Conservation (phyloP, 92 coral and sea anemone genomes). For the Actinernus sp. region DNA sequence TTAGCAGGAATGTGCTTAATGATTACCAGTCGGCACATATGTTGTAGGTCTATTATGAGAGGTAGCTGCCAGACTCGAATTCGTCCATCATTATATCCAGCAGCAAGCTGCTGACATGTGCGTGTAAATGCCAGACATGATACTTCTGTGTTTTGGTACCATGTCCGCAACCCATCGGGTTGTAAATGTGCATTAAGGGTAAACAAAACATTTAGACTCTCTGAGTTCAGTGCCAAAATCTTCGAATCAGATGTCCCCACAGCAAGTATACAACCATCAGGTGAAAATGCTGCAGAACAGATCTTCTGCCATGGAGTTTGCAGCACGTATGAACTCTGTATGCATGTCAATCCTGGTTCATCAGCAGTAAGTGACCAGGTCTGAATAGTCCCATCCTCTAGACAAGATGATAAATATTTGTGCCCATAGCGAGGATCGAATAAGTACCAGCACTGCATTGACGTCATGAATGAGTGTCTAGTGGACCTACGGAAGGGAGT, state of each 20-base stretch:
- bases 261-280: slow-evolving; percentile 84
- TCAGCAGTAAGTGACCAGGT: slow-evolving; percentile 77
- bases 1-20: slow-evolving; percentile 82
- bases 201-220: slow-evolving; percentile 75
- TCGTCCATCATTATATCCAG: slow-evolving; percentile 92
- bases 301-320: slow-evolving; percentile 95
- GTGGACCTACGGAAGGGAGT: slow-evolving; percentile 74
- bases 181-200: slow-evolving; percentile 86
- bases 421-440: slow-evolving; percentile 94
- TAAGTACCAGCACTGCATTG: slow-evolving; percentile 87
- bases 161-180: slow-evolving; percentile 88
- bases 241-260: slow-evolving; percentile 92
- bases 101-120: slow-evolving; percentile 91
- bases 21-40: slow-evolving; percentile 81
- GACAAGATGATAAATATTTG: slow-evolving; percentile 77
- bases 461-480: slow-evolving; percentile 60
- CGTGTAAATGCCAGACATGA: slow-evolving; percentile 91
- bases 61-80: slow-evolving; percentile 89
- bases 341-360: slow-evolving; percentile 76
- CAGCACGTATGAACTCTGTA: slow-evolving; percentile 71
- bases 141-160: slow-evolving; percentile 94
- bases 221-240: slow-evolving; percentile 77
- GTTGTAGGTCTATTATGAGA: slow-evolving; percentile 75
- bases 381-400: slow-evolving; percentile 89
- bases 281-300: slow-evolving; percentile 82